Evolutionary conservation across 2,113 vertebrate species (phyloP), one percentile per base, ranked within the genome.

Genomic region (Solea senegalensis): DNA sequence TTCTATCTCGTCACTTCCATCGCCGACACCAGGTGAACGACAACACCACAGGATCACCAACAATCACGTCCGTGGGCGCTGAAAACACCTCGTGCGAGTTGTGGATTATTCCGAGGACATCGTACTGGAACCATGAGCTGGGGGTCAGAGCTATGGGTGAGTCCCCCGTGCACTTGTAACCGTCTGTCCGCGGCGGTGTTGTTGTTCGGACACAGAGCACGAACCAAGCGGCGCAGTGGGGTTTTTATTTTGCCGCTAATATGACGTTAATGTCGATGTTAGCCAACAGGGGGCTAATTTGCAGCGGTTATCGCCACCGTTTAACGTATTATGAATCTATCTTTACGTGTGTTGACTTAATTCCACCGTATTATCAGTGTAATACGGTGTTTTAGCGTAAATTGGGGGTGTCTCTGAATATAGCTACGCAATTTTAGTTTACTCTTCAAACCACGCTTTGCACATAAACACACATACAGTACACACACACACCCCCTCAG

Each of bases 131-230:
- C 92, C 92, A 93, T 93, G 92, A 93, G 92, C 91, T 93, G 92
- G 92, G 92, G 92, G 83, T 84, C 89, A 62, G 92, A 93, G 88
- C 92, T 93, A 68, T 93, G 92, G 92, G 92, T 93, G 76, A 91
- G 92, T 86, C 16, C 54, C 52, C 0, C 9, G 15, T 43, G 64
- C 74, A 74, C 84, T 71, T 80, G 55, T 69, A 11, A n/a, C 3
- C 6, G 49, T 11, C 11, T 15, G 15, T 15, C 10, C 27, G 27
- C 26, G 9, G 48, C 48, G 16, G 40, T 5, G 26, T n/a, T 39
- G 1, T 40, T 12, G 11, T 52, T 34, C 10, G 40, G 53, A 69
- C 16, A 10, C 74, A 82, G 72, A 74, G 77, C 61, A 2, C 52
- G 10, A 5, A 12, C 27, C 40, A 9, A 6, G 7, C 8, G 0